phyloP scores from a whole-genome alignment of 2,888 invertebrate species.

The Hydropsyche betteni region DNA sequence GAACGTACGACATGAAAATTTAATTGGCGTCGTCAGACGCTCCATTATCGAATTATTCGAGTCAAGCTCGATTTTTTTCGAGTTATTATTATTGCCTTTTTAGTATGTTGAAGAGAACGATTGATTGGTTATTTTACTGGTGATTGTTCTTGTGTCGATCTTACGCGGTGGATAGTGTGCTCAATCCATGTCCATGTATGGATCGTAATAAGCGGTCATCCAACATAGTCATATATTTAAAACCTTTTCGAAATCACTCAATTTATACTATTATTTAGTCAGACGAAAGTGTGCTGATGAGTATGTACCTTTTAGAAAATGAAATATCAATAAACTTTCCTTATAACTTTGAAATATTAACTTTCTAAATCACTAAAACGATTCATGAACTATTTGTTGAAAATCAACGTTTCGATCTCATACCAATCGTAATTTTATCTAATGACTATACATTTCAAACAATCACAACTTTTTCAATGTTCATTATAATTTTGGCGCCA shows the following conservation, averaged over 20 bases:
- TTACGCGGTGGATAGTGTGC: neutral
- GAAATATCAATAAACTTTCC: neutral
- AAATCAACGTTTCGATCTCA: neutral
- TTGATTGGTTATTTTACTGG: slow-evolving; percentile 11
- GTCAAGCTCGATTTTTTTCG: too few relatives aligned
- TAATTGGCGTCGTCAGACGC: too few relatives aligned
- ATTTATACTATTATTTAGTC: too few relatives aligned
- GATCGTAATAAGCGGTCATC: slow-evolving; percentile 15
- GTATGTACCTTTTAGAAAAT: neutral
- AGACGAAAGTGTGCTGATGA: too few relatives aligned
- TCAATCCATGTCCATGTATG: slow-evolving; percentile 10
- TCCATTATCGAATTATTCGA: too few relatives aligned
- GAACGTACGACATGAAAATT: too few relatives aligned
- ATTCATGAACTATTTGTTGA: too few relatives aligned
- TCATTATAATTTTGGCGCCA: neutral
- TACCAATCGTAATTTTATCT: too few relatives aligned
- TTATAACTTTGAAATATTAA: neutral
- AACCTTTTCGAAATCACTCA: neutral
- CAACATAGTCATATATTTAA: neutral
- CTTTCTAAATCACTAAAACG: neutral
- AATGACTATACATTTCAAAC: too few relatives aligned
- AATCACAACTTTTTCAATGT: too few relatives aligned
- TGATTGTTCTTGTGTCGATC: slow-evolving; percentile 9
- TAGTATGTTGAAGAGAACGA: neutral
- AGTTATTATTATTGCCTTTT: too few relatives aligned